Conservation (phyloP, 2,797 vertebrate species). For the Karalla daura region DNA sequence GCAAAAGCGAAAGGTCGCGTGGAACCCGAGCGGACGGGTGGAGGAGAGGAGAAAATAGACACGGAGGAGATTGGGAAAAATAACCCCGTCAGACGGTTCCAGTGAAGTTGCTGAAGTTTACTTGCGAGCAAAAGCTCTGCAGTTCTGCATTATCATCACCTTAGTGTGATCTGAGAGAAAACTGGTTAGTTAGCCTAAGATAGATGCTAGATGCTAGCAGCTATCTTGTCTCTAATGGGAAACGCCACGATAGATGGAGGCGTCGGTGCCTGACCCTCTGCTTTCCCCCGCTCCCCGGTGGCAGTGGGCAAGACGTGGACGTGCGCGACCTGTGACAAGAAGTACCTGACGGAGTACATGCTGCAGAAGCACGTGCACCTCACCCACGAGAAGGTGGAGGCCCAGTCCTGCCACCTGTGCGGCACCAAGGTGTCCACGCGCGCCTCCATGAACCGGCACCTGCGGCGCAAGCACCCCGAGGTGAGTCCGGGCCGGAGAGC, state of each 20-base stretch:
- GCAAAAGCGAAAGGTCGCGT: background rate
- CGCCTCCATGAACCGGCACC: constrained; percentile 97
- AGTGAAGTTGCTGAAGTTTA: too few relatives aligned
- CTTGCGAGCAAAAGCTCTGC: too few relatives aligned
- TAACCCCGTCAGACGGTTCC: too few relatives aligned
- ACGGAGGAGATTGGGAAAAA: background rate
- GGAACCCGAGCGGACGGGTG: background rate
- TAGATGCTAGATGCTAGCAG: too few relatives aligned
- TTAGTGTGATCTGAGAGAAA: too few relatives aligned
- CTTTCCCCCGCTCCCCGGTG: too few relatives aligned
- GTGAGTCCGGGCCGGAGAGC: too few relatives aligned
- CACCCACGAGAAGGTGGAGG: constrained; percentile 97
- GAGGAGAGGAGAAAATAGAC: background rate
- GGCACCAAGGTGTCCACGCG: constrained; percentile 98
- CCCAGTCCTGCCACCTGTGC: constrained; percentile 96
- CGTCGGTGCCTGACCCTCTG: background rate
- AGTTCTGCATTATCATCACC: too few relatives aligned
- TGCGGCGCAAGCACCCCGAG: constrained; percentile 97
- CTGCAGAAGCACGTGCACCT: constrained; percentile 98
- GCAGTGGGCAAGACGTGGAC: constrained; percentile 98
- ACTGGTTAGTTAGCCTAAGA: too few relatives aligned
- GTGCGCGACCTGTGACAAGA: constrained; percentile 94
- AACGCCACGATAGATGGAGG: too few relatives aligned
- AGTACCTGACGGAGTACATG: constrained; percentile 99
- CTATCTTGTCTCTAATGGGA: too few relatives aligned